phyloP scores from a whole-genome alignment of 2,797 vertebrate species.

The Argyrosomus regius region DNA sequence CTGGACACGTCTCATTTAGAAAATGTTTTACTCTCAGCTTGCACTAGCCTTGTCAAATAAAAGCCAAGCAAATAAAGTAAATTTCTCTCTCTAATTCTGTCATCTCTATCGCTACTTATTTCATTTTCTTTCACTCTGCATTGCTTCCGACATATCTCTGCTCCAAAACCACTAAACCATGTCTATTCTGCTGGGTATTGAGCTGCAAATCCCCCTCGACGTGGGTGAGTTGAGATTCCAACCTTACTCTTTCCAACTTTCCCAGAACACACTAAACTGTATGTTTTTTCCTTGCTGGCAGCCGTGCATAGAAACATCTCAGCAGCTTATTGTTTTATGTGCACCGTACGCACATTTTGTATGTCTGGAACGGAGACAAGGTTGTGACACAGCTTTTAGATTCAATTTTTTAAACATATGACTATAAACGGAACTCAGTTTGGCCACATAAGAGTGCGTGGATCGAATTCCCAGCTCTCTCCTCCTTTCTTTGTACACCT shows the following conservation, averaged over 20 bases:
- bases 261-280: constrained; percentile 26
- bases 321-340: constrained; percentile 41
- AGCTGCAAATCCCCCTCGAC: constrained; percentile 50
- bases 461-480: constrained; percentile 40
- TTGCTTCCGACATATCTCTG: constrained; percentile 39
- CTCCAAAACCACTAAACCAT: constrained; percentile 56
- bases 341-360: constrained; percentile 45
- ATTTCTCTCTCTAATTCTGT: constrained; percentile 10
- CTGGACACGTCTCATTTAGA: constrained; percentile 14
- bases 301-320: constrained; percentile 30
- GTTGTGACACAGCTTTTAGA: constrained; percentile 37
- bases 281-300: constrained; percentile 36
- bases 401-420: constrained; percentile 44
- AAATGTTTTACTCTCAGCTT: neutral
- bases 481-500: constrained; percentile 6
- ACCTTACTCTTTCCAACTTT: constrained; percentile 35
- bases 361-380: constrained; percentile 53
- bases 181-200: constrained; percentile 43
- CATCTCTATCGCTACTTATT: neutral
- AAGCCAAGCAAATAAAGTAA: constrained; percentile 4
- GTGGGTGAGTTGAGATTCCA: constrained; percentile 50
- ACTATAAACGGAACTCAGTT: constrained; percentile 30
- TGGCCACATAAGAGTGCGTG: constrained; percentile 1
- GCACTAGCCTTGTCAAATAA: constrained; percentile 29
- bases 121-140: constrained; percentile 27